Evolutionary conservation across 2,888 invertebrate genomes (phyloP).

Genomic region (Drosophila lutescens): DNA sequence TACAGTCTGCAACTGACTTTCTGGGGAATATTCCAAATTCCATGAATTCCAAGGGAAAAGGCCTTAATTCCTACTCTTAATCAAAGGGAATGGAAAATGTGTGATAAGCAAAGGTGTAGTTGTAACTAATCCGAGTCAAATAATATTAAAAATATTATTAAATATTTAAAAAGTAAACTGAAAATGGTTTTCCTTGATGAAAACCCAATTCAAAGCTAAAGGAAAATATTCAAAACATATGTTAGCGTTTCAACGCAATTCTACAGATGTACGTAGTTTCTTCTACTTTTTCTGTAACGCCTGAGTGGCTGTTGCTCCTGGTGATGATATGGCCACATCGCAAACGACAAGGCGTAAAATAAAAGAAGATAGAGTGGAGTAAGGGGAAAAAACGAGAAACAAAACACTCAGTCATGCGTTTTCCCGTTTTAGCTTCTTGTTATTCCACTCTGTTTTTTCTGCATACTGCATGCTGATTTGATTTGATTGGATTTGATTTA

Average conservation of each 20-base stretch:
- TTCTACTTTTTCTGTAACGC: conserved; percentile 8
- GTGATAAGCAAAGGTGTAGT: no score
- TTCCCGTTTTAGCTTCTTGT: conserved; percentile 36
- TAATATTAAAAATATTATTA: no score
- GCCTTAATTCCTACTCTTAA: conserved; percentile 19
- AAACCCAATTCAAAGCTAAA: neutral
- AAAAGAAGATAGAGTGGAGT: neutral
- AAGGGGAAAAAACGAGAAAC: conserved; percentile 27
- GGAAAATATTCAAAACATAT: no score
- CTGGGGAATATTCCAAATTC: conserved; percentile 27
- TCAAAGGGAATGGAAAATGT: conserved; percentile 20
- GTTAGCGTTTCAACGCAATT: neutral
- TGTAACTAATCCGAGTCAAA: no score
- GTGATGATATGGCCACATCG: conserved; percentile 64
- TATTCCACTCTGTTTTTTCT: conserved; percentile 33
- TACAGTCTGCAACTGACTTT: conserved; percentile 28
- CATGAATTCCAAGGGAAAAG: conserved; percentile 20
- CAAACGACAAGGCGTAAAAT: conserved; percentile 30
- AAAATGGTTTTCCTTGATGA: neutral
- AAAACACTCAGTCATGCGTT: conserved; percentile 66
- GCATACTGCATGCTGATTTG: conserved; percentile 63
- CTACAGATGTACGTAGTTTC: conserved; percentile 1
- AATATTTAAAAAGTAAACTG: no score
- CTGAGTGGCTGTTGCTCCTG: conserved; percentile 45
- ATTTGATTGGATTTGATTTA: conserved; percentile 81